phyloP scores from a whole-genome alignment of 2,888 invertebrate species.

The Melanostoma scalare region DNA sequence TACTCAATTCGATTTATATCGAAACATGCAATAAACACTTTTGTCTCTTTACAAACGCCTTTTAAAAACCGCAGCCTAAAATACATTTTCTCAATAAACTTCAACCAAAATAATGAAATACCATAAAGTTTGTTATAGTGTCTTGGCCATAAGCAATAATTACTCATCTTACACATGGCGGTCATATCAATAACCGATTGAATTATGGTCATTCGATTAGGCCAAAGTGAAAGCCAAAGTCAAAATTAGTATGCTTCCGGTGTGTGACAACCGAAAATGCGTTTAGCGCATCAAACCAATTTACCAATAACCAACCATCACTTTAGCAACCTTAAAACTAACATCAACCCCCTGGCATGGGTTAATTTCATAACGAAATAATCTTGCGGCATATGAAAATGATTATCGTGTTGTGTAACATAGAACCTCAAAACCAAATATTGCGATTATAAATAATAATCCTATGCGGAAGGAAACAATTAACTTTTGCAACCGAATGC shows the following conservation, averaged over 20 bases:
- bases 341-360: conserved; percentile 1
- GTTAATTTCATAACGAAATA: conserved; percentile 24
- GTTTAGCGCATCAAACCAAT: conserved; percentile 1
- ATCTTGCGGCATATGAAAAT: conserved; percentile 58
- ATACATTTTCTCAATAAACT: conserved; percentile 13
- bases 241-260: conserved; percentile 36
- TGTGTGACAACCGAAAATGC: conserved; percentile 10
- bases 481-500: background rate
- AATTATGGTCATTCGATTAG: conserved; percentile 54
- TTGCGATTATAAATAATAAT: conserved; percentile 36
- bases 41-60: background rate
- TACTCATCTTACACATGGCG: conserved; percentile 24
- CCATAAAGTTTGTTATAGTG: background rate
- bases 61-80: background rate
- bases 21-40: background rate
- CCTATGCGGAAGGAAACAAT: background rate
- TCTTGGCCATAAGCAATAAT: conserved; percentile 43
- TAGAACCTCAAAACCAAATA: conserved; percentile 55
- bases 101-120: conserved; percentile 14
- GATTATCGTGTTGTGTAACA: conserved; percentile 52
- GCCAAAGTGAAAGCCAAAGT: conserved; percentile 32
- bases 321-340: background rate
- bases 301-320: background rate
- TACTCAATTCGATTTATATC: too few relatives aligned
- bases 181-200: conserved; percentile 44